A percentile compares a stretch with the other conserved stretches of the same genome.
Evolutionary conservation across 2,888 invertebrate species (phyloP).

Genomic region (Nomada ferruginata): DNA sequence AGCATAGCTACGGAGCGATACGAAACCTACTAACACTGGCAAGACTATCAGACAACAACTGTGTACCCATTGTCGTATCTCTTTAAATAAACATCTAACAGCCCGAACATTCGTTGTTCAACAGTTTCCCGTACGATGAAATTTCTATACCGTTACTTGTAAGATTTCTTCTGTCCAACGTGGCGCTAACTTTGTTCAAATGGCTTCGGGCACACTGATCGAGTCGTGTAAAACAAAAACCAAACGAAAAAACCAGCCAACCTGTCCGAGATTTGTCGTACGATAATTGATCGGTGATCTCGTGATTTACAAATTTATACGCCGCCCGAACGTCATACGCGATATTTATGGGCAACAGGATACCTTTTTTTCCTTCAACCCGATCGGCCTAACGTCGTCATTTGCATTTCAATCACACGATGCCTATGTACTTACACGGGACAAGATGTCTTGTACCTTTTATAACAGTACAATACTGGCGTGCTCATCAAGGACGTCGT

Average conservation of each 20-base stretch:
- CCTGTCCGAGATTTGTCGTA: constrained; percentile 23
- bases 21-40: background rate
- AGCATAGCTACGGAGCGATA: background rate
- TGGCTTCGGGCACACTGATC: constrained; percentile 22
- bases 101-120: no score
- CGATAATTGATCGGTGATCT: constrained; percentile 3
- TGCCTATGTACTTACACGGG: background rate
- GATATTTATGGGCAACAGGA: constrained; percentile 5
- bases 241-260: background rate
- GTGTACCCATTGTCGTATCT: background rate
- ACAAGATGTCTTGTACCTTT: constrained; percentile 21
- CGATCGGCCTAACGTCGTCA: background rate
- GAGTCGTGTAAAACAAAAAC: background rate
- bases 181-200: constrained; percentile 6
- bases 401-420: constrained; percentile 38
- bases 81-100: background rate
- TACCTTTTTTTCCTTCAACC: background rate
- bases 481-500: constrained; percentile 46
- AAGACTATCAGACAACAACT: background rate
- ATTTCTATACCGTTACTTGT: constrained; percentile 32
- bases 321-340: background rate
- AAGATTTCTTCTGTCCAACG: background rate
- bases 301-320: background rate
- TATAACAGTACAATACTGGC: constrained; percentile 36
- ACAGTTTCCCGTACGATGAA: background rate